Evolutionary conservation across 2,797 vertebrate species (phyloP).

Genomic region (Enteromius treurensis): DNA sequence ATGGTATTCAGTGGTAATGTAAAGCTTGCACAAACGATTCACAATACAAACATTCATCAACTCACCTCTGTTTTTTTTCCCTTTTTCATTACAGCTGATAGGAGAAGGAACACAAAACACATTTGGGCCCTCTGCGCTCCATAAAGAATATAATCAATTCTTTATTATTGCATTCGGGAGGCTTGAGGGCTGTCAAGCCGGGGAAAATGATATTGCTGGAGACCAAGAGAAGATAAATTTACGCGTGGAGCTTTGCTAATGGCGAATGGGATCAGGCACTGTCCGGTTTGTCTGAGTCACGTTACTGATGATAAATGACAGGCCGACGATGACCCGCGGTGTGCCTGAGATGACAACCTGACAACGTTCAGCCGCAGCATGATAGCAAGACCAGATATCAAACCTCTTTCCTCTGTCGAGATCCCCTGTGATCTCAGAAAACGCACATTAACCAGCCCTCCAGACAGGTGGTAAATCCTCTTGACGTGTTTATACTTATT

Average conservation of each 20-base stretch:
- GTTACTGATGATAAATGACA: slow-evolving; percentile 72
- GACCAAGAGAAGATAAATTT: slow-evolving; percentile 75
- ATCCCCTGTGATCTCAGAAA: slow-evolving; percentile 38
- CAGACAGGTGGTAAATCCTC: slow-evolving; percentile 57
- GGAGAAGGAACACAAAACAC: slow-evolving; percentile 75
- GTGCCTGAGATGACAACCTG: slow-evolving; percentile 66
- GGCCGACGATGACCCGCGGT: slow-evolving; percentile 65
- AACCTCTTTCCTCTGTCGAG: slow-evolving; percentile 29
- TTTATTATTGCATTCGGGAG: slow-evolving; percentile 76
- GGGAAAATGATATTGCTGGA: slow-evolving; percentile 73
- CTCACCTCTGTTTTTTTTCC: slow-evolving; percentile 53
- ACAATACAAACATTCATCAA: slow-evolving; percentile 58
- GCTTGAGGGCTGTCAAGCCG: slow-evolving; percentile 75
- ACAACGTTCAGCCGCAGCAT: slow-evolving; percentile 53
- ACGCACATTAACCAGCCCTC: slow-evolving; percentile 53
- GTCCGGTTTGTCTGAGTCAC: slow-evolving; percentile 72
- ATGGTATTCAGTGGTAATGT: slow-evolving; percentile 11
- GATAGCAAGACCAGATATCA: slow-evolving; percentile 49
- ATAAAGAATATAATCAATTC: slow-evolving; percentile 80
- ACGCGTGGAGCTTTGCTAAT: slow-evolving; percentile 67
- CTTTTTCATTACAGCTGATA: slow-evolving; percentile 73
- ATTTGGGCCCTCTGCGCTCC: slow-evolving; percentile 68
- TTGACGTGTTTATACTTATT: slow-evolving; percentile 59
- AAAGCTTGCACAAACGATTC: slow-evolving; percentile 30
- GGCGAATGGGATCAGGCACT: slow-evolving; percentile 67